Evolutionary conservation across 1,140 invertebrate genomes (phyloP).

Genomic region (Latrodectus geometricus): DNA sequence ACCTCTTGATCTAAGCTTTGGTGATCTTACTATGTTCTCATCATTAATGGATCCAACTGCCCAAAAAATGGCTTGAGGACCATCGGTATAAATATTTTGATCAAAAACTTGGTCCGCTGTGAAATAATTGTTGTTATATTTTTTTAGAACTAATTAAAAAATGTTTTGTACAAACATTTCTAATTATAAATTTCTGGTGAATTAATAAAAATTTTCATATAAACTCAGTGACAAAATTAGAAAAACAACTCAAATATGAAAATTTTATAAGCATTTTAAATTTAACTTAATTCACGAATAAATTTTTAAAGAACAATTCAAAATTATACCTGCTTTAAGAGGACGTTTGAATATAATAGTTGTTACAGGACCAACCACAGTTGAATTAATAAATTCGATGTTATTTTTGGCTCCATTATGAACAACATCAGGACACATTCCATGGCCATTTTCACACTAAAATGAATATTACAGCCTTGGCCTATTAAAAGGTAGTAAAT

Average conservation of each 20-base stretch:
- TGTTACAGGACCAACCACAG: conserved; percentile 89
- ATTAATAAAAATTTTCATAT: too few relatives aligned
- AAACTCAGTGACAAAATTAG: too few relatives aligned
- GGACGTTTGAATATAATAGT: conserved; percentile 91
- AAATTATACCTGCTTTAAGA: conserved; percentile 74
- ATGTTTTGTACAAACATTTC: neutral
- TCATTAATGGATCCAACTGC: conserved; percentile 88
- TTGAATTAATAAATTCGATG: conserved; percentile 84
- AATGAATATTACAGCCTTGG: neutral
- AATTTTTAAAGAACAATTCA: too few relatives aligned
- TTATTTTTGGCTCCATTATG: conserved; percentile 78
- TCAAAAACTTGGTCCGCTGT: conserved; percentile 63
- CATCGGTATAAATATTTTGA: conserved; percentile 78
- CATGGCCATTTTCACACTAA: conserved; percentile 81
- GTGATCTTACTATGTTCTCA: conserved; percentile 83
- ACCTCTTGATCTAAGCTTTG: conserved; percentile 73
- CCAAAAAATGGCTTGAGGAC: conserved; percentile 87
- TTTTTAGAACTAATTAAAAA: neutral
- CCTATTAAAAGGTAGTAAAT: neutral
- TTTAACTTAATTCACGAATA: too few relatives aligned
- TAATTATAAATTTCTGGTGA: neutral
- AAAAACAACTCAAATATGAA: too few relatives aligned
- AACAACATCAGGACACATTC: conserved; percentile 84
- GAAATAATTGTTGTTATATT: neutral
- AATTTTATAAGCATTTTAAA: too few relatives aligned